Conservation (phyloP, 2,888 invertebrate species). For the Celastrina argiolus region DNA sequence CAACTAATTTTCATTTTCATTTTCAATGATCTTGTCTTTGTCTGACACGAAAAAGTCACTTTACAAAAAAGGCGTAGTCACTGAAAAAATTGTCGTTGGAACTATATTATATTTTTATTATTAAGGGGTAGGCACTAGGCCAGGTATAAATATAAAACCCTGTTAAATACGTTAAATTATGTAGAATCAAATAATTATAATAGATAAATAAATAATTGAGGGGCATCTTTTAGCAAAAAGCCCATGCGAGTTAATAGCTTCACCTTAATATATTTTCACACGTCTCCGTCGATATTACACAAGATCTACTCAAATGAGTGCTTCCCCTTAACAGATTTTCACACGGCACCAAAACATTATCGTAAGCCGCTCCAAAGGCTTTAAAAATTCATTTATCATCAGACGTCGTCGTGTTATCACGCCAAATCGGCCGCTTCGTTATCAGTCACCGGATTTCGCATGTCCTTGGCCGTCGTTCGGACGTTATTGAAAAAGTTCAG, state of each 20-base stretch:
- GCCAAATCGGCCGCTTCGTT: background rate
- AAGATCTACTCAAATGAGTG: background rate
- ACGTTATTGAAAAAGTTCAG: conserved; percentile 1
- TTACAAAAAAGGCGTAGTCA: too few species aligned
- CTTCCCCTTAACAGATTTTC: conserved; percentile 57
- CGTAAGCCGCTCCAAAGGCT: conserved; percentile 49
- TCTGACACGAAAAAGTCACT: too few species aligned
- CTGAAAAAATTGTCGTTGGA: too few species aligned
- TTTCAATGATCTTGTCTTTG: too few species aligned
- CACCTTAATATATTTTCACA: background rate
- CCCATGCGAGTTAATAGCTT: background rate
- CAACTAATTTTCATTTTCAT: too few species aligned
- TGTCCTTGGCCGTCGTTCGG: background rate
- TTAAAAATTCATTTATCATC: conserved; percentile 34
- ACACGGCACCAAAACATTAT: conserved; percentile 53
- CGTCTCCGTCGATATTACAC: background rate
- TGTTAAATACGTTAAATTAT: too few species aligned
- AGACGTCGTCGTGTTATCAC: background rate
- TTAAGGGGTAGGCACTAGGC: too few species aligned
- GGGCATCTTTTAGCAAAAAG: too few species aligned
- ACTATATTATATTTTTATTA: too few species aligned
- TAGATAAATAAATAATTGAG: too few species aligned
- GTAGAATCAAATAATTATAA: too few species aligned
- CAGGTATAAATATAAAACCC: too few species aligned
- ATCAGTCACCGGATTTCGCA: background rate